Base-by-base conservation (phyloP, 92 coral and sea anemone genomes). In the Siderastrea radians region DNA sequence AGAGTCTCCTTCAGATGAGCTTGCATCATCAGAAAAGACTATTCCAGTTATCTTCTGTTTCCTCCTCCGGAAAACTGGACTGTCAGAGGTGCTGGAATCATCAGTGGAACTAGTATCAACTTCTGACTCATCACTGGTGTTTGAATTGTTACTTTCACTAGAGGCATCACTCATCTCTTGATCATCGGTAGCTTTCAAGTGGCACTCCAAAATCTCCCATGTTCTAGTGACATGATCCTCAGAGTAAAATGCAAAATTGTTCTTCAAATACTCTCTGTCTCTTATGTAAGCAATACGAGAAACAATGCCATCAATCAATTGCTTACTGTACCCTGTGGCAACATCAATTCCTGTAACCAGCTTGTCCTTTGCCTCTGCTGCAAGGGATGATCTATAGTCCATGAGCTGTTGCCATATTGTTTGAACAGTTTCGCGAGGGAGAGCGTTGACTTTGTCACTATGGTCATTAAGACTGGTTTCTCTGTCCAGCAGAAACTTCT, bases 331-430 rank as follows among this genome's bases (percentile, higher is more conserved):
- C 0, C 93, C 93, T 9, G 92, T 89, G n/a, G 92, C 79, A 74
- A 89, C 15, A 59, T 89, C 92, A 52, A 81, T 68, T 68, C 92
- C 92, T 61, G 92, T 89, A 7, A 89, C 51, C 6, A 89, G 89
- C 0, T 55, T 49, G 26, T 84, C 89, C 47, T 74, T 82, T 26
- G 87, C 71, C 14, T 48, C 17, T n/a, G 90, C 71, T 16, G 79
- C 79, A 60, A 86, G 48, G 17, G 45, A 54, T 78, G 90, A 54
- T 48, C 90, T 54, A 64, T 86, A 77, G 47, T 86, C 68, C 68
- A 78, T 2, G 54, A 26, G 38, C 38, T 26, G 38, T 26, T 26
- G 38, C 38, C 38, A 26, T 26, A 26, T 26, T 26, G 38, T 26
- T 26, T 26, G 38, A 26, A 26, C 38, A 26, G 38, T 26, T 26